Evolutionary conservation across 2,888 invertebrate genomes (phyloP).

Genomic region (Philaethria dido): DNA sequence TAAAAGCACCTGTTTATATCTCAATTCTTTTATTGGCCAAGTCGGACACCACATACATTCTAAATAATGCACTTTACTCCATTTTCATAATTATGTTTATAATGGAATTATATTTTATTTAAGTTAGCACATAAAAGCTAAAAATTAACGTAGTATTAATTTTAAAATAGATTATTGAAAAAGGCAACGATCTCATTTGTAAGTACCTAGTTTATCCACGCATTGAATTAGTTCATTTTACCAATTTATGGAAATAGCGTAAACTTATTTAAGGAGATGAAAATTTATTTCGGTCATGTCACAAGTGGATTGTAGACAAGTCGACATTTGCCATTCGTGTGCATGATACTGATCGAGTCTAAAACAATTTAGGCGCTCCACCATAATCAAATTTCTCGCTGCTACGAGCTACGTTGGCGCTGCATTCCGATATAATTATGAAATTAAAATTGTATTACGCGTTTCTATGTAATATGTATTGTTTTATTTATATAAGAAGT

Average conservation of each 20-base stretch:
- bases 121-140: not conserved
- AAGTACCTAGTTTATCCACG: too few relatives aligned
- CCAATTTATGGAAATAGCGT: not conserved
- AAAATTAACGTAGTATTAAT: too few relatives aligned
- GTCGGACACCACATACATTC: too few relatives aligned
- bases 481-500: not conserved
- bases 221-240: slow-evolving; percentile 1
- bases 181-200: too few relatives aligned
- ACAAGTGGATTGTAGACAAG: slow-evolving; percentile 9
- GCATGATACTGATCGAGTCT: slow-evolving; percentile 59
- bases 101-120: too few relatives aligned
- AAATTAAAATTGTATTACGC: slow-evolving; percentile 65
- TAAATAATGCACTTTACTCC: too few relatives aligned
- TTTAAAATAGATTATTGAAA: too few relatives aligned
- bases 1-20: too few relatives aligned
- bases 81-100: too few relatives aligned
- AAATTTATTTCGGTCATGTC: slow-evolving; percentile 22
- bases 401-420: slow-evolving; percentile 56
- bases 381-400: slow-evolving; percentile 66
- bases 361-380: slow-evolving; percentile 75
- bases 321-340: slow-evolving; percentile 25
- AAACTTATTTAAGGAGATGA: slow-evolving; percentile 2
- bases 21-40: too few relatives aligned
- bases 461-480: slow-evolving; percentile 49
- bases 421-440: slow-evolving; percentile 70